These are phyloP conservation scores for Microcaecilia unicolor DNA, from an alignment of 2,797 vertebrate species.

Conservation along the genomic window DNA sequence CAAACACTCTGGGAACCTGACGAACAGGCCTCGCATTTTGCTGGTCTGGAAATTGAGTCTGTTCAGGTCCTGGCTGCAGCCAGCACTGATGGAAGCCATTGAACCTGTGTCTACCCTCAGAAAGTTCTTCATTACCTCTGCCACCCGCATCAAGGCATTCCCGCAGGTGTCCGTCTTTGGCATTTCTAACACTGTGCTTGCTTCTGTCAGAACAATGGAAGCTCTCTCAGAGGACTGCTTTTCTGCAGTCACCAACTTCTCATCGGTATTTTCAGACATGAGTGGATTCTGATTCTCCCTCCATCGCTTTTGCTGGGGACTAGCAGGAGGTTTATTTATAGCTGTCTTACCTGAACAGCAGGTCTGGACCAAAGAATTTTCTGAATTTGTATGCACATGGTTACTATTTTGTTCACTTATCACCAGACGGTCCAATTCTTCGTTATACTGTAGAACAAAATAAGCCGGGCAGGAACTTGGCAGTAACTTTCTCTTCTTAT, in stretches of 20 bases:
- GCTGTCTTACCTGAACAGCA: not conserved
- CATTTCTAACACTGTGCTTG: not conserved
- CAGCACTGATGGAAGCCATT: slow-evolving; percentile 32
- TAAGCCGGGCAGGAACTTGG: slow-evolving; percentile 27
- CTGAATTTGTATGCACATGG: slow-evolving; percentile 21
- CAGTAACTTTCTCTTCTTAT: slow-evolving; percentile 10
- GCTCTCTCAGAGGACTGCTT: fast-evolving
- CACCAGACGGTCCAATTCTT: slow-evolving; percentile 25
- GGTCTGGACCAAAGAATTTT: not conserved
- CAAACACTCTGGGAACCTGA: slow-evolving; percentile 41
- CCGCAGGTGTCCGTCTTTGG: slow-evolving; percentile 1
- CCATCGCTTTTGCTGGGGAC: not conserved
- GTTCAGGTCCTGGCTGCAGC: slow-evolving; percentile 27
- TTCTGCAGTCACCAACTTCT: too few relatives aligned
- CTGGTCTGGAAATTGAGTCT: slow-evolving; percentile 43
- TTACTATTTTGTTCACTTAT: slow-evolving; percentile 33
- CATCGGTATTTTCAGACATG: not conserved
- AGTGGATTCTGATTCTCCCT: not conserved
- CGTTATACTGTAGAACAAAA: slow-evolving; percentile 30
- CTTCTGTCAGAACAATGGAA: not conserved
- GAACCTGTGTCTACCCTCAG: slow-evolving; percentile 25
- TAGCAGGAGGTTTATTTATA: not conserved
- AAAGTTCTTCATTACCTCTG: slow-evolving; percentile 33
- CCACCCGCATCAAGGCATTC: slow-evolving; percentile 17
- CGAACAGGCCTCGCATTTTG: slow-evolving; percentile 39